phyloP scores from a whole-genome alignment of 2,797 vertebrate species.

The Phyllotis vaccarum region DNA sequence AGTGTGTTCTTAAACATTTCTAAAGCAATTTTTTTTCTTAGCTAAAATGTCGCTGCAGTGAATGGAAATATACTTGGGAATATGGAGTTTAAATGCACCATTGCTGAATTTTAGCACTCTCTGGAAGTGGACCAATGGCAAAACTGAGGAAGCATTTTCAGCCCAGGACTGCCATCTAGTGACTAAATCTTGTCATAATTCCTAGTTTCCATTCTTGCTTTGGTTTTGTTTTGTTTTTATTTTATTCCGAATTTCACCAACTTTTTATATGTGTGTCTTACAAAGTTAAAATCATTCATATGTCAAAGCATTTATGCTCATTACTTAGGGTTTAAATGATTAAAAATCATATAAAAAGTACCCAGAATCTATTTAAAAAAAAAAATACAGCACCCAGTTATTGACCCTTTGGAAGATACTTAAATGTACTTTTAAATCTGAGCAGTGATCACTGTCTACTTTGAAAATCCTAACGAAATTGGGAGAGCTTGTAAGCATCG shows the following conservation, averaged over 20 bases:
- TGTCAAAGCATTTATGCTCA: background rate
- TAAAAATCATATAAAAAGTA: conserved; percentile 29
- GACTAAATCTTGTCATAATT: conserved; percentile 45
- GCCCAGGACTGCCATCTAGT: conserved; percentile 87
- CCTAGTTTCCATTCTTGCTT: background rate
- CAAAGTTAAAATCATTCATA: background rate
- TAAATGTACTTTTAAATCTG: conserved; percentile 29
- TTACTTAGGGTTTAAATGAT: background rate
- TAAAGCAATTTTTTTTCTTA: background rate
- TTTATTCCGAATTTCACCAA: background rate
- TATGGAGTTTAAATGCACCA: background rate
- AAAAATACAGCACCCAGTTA: background rate
- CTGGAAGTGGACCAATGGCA: background rate
- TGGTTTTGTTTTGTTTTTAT: background rate
- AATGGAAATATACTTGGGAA: conserved; percentile 49
- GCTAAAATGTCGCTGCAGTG: conserved; percentile 54
- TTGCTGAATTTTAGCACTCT: background rate
- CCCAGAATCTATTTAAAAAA: background rate
- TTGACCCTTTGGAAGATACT: background rate
- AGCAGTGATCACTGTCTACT: background rate
- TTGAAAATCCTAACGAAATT: conserved; percentile 43
- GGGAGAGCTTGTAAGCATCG: background rate
- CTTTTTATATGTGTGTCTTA: background rate
- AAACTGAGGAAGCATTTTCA: conserved; percentile 68
- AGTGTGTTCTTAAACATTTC: conserved; percentile 51